phyloP scores from a whole-genome alignment of 2,113 vertebrate species.

The Antennarius striatus region DNA sequence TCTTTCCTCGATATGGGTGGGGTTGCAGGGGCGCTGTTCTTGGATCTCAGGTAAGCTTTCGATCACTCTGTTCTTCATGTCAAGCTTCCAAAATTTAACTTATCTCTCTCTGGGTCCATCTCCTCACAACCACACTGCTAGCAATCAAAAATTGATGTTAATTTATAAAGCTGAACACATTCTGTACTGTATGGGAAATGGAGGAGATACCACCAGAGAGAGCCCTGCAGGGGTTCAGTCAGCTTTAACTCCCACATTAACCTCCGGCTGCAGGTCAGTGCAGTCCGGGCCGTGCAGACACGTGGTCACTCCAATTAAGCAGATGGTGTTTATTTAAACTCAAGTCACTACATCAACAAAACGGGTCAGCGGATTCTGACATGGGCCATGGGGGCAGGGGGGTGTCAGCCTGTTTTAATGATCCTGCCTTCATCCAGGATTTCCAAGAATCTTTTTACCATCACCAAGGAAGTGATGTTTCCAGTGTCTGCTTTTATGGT shows the following conservation, averaged over 20 bases:
- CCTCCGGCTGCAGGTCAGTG: not conserved
- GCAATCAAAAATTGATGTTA: too few relatives aligned
- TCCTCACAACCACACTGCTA: too few relatives aligned
- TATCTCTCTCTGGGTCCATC: too few relatives aligned
- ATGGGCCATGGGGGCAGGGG: not conserved
- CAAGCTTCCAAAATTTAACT: too few relatives aligned
- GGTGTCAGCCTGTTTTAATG: constrained; percentile 10
- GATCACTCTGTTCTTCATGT: too few relatives aligned
- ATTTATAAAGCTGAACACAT: too few relatives aligned
- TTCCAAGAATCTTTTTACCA: not conserved
- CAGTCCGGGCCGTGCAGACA: not conserved
- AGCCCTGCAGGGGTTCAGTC: not conserved
- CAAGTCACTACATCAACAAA: constrained; percentile 19
- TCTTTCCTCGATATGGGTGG: too few relatives aligned
- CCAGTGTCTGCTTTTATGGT: too few relatives aligned
- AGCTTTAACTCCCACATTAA: not conserved
- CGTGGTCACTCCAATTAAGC: constrained; percentile 12
- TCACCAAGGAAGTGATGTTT: too few relatives aligned
- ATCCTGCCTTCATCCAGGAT: not conserved
- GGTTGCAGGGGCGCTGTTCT: too few relatives aligned
- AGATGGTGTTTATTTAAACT: constrained; percentile 36
- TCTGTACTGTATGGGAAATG: too few relatives aligned
- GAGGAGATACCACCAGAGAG: not conserved
- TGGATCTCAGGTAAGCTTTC: too few relatives aligned
- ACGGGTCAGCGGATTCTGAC: constrained; percentile 20